These are phyloP conservation scores for Porites lobata DNA, from an alignment of 92 coral and sea anemone genomes.

Conservation along the genomic window DNA sequence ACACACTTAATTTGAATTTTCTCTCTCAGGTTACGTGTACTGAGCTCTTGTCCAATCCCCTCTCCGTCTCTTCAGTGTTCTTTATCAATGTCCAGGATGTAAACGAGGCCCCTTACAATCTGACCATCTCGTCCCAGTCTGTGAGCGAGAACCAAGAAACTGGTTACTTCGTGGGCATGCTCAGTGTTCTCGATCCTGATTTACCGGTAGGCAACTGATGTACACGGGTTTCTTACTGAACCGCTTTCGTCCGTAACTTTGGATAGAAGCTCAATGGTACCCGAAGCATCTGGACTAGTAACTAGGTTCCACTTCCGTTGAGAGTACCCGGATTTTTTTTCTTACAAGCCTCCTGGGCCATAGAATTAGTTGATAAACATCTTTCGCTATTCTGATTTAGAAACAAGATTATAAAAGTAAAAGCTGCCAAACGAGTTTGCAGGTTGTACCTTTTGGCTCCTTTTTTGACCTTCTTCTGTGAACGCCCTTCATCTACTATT, in stretches of 20 bases:
- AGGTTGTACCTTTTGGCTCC: too few species aligned
- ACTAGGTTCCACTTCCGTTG: too few species aligned
- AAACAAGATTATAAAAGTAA: too few species aligned
- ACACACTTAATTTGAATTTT: not conserved
- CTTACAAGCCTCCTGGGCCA: too few species aligned
- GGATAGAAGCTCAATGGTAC: too few species aligned
- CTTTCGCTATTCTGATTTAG: too few species aligned
- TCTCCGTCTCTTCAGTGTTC: constrained; percentile 71
- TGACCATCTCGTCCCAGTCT: constrained; percentile 63
- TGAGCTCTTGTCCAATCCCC: constrained; percentile 66
- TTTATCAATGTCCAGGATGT: constrained; percentile 73
- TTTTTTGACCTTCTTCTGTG: too few species aligned
- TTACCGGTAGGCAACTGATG: constrained; percentile 65
- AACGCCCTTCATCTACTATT: too few species aligned
- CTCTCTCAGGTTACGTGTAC: constrained; percentile 76
- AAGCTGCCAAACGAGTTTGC: too few species aligned
- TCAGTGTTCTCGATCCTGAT: constrained; percentile 89
- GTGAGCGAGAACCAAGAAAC: constrained; percentile 71
- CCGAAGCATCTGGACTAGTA: too few species aligned
- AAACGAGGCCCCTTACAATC: constrained; percentile 91
- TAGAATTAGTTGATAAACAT: too few species aligned
- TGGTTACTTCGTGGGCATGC: constrained; percentile 70
- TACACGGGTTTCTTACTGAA: not conserved
- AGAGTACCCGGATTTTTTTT: too few species aligned
- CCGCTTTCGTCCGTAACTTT: not conserved